A percentile compares a stretch with the other conserved stretches of the same genome.
These are phyloP conservation scores for Dinothrombium tinctorium DNA, from an alignment of 1,140 invertebrate species.

Conservation along the genomic window DNA sequence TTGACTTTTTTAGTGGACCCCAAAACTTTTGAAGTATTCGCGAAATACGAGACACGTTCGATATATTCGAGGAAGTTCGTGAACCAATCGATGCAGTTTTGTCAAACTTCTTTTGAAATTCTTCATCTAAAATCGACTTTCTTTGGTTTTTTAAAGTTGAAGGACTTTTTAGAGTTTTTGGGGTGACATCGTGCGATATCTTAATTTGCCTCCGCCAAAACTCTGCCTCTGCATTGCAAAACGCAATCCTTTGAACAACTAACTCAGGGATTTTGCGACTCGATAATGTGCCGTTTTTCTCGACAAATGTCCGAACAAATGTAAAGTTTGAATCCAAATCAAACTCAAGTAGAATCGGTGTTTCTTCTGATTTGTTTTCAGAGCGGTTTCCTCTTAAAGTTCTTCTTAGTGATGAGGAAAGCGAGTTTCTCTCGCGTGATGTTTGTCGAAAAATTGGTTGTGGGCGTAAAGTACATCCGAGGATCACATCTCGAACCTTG, in stretches of 20 bases:
- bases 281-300: slow-evolving; percentile 1
- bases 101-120: not conserved
- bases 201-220: slow-evolving; percentile 1
- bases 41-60: not conserved
- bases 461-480: not conserved
- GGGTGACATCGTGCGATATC: not conserved
- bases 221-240: not conserved
- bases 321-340: slow-evolving; percentile 1
- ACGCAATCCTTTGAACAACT: slow-evolving; percentile 1
- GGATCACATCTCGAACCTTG: slow-evolving; percentile 5
- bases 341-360: not conserved
- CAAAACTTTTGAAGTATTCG: slow-evolving; percentile 1
- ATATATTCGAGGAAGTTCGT: not conserved
- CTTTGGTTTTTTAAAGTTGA: not conserved
- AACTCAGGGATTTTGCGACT: slow-evolving; percentile 1
- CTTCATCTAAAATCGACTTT: not conserved
- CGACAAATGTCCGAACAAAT: slow-evolving; percentile 1
- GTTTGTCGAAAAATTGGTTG: not conserved
- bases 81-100: not conserved
- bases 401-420: slow-evolving; percentile 1
- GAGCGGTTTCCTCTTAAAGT: slow-evolving; percentile 1
- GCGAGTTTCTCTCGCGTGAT: too few relatives aligned
- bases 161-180: not conserved
- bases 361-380: not conserved
- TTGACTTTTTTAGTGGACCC: not conserved